Conservation (phyloP, 2,888 invertebrate species). For the Deilephila elpenor region DNA sequence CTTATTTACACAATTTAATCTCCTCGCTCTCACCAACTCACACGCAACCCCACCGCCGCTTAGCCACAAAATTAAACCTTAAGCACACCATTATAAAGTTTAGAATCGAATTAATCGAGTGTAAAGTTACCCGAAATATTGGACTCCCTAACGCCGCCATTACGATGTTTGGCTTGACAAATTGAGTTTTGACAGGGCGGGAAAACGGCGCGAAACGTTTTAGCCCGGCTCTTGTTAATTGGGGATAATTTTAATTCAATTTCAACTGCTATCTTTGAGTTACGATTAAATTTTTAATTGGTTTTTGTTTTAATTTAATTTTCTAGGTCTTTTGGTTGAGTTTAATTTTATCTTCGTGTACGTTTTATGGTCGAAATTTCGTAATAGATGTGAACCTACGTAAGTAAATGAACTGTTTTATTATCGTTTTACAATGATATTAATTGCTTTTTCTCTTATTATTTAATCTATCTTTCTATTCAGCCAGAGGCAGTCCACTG, state of each 20-base stretch:
- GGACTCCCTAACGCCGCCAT: slow-evolving; percentile 65
- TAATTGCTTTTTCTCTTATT: no score
- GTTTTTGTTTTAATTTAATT: slow-evolving; percentile 23
- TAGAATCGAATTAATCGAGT: slow-evolving; percentile 32
- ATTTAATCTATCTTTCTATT: no score
- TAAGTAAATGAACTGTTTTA: background rate
- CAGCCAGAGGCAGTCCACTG: no score
- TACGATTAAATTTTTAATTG: slow-evolving; percentile 30
- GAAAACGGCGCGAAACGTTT: slow-evolving; percentile 67
- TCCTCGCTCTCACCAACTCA: slow-evolving; percentile 53
- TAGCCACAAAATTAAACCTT: slow-evolving; percentile 64
- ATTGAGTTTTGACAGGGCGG: slow-evolving; percentile 83
- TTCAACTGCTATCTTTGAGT: slow-evolving; percentile 56
- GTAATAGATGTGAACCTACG: background rate
- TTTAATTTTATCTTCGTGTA: background rate
- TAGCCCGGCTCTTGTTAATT: slow-evolving; percentile 63
- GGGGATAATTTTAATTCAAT: slow-evolving; percentile 60
- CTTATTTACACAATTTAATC: slow-evolving; percentile 84
- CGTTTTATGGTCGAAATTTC: background rate
- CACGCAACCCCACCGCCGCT: slow-evolving; percentile 42
- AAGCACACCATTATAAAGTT: slow-evolving; percentile 55
- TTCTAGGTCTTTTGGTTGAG: background rate
- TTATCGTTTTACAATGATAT: background rate
- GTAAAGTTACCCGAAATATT: slow-evolving; percentile 40
- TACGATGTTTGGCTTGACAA: slow-evolving; percentile 81